These are phyloP conservation scores for Elachura formosa DNA, from an alignment of 2,113 vertebrate species.

Conservation along the genomic window DNA sequence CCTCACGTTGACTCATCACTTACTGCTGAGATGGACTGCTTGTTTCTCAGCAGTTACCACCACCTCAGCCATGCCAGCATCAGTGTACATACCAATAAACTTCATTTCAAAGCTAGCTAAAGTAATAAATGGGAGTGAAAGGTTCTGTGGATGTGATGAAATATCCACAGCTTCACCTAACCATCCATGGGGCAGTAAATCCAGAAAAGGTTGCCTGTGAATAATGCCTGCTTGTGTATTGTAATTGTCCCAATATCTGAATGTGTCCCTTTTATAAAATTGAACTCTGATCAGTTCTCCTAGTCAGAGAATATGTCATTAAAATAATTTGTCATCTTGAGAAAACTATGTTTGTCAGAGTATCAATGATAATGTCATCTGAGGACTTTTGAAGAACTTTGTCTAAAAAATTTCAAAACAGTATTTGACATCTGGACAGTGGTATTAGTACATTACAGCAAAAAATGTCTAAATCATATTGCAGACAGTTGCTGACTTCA, in stretches of 20 bases:
- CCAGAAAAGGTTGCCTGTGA: neutral
- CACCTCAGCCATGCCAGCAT: neutral
- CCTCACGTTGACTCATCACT: neutral
- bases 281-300: neutral
- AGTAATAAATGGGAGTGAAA: neutral
- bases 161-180: neutral
- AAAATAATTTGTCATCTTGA: neutral
- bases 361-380: neutral
- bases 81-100: neutral
- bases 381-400: neutral
- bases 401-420: neutral
- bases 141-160: neutral
- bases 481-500: slow-evolving; percentile 8
- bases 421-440: neutral
- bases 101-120: neutral
- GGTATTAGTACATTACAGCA: neutral
- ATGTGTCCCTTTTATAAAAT: neutral
- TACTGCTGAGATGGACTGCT: neutral
- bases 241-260: neutral
- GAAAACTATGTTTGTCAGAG: neutral
- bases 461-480: neutral
- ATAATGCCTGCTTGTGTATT: neutral
- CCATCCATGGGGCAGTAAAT: neutral
- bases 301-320: neutral
- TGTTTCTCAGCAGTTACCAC: neutral